Conservation (phyloP, 2,113 vertebrate genomes). For the Zonotrichia leucophrys region DNA sequence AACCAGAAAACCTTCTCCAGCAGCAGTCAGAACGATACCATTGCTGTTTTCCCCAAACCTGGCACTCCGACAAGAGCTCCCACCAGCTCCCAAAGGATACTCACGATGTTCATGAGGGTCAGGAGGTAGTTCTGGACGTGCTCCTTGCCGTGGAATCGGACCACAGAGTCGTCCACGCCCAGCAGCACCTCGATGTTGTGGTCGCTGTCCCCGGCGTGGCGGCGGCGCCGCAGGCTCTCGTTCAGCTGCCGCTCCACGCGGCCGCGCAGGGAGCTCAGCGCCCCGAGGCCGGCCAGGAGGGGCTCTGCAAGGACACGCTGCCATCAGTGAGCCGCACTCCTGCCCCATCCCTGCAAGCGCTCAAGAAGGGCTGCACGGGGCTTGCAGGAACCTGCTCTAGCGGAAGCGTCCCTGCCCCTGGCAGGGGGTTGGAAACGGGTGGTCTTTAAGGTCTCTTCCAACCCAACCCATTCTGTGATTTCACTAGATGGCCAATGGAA, state of each 20-base stretch:
- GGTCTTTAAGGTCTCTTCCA: neutral
- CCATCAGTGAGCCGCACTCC: neutral
- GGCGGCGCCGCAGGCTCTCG: conserved; percentile 73
- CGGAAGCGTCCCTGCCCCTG: neutral
- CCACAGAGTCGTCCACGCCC: conserved; percentile 95
- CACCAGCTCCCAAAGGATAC: conserved; percentile 22
- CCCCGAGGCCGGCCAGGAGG: conserved; percentile 61
- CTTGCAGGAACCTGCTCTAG: neutral
- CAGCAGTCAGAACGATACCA: neutral
- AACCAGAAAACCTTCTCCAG: neutral
- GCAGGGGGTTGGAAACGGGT: neutral
- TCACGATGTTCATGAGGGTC: conserved; percentile 98
- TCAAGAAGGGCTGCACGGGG: fast-evolving
- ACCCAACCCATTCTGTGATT: neutral
- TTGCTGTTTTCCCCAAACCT: fast-evolving
- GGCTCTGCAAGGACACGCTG: conserved; percentile 64
- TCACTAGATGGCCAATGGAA: neutral
- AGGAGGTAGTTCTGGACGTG: conserved; percentile 99
- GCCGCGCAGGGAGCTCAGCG: conserved; percentile 68
- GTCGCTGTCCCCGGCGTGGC: conserved; percentile 82
- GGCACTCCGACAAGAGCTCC: neutral
- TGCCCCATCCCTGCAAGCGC: neutral
- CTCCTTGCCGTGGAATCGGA: conserved; percentile 96
- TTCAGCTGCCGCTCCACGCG: conserved; percentile 78
- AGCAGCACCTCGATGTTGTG: conserved; percentile 97